phyloP scores from a whole-genome alignment of 2,797 vertebrate genomes.

The Perdix hodgsoniae region DNA sequence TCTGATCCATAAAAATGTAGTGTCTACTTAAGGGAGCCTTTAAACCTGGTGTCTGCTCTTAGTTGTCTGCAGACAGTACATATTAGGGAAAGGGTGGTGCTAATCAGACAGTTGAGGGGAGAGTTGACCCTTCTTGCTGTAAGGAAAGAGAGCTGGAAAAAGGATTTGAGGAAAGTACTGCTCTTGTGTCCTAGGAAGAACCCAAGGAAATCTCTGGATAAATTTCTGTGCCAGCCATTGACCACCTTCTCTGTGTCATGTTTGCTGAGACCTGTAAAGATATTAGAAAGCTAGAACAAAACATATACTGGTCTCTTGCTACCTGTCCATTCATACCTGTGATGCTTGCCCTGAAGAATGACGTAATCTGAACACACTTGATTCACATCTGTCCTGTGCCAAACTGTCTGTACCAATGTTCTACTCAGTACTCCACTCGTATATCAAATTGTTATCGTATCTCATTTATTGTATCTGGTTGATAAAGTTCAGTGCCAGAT shows the following conservation, averaged over 20 bases:
- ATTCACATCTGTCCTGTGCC: neutral
- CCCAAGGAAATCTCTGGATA: neutral
- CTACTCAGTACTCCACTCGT: neutral
- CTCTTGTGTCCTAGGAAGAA: neutral
- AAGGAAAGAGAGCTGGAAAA: neutral
- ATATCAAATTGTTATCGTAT: neutral
- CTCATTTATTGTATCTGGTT: neutral
- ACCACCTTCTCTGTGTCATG: neutral
- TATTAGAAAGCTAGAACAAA: neutral
- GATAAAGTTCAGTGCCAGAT: neutral
- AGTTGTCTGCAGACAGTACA: neutral
- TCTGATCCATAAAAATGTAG: neutral
- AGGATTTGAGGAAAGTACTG: neutral
- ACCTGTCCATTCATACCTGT: neutral
- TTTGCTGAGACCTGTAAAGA: neutral
- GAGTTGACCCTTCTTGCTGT: neutral
- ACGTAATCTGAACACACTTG: neutral
- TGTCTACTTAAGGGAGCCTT: neutral
- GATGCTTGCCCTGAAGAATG: neutral
- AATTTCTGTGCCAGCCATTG: neutral
- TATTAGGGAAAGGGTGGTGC: neutral
- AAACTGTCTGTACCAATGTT: neutral
- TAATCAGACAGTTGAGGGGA: neutral
- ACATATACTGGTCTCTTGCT: neutral
- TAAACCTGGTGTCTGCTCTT: neutral